These are phyloP conservation scores for Endotricha flammealis DNA, from an alignment of 2,888 invertebrate species.

Conservation along the genomic window DNA sequence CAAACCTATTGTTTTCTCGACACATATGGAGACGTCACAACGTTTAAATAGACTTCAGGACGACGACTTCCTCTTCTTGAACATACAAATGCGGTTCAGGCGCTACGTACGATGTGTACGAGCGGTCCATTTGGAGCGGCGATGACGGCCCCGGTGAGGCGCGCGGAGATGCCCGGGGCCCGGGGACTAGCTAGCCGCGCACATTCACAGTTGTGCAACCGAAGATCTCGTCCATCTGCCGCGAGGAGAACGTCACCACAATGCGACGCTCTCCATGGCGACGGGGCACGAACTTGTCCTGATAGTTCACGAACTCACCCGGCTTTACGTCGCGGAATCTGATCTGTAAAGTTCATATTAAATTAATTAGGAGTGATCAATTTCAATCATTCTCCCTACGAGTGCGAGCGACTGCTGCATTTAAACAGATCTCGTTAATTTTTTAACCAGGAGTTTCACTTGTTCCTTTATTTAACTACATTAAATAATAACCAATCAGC, in stretches of 20 bases:
- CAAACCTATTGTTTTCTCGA: constrained; percentile 10
- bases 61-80: constrained; percentile 64
- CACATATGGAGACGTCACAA: constrained; percentile 6
- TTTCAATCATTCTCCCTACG: too few relatives aligned
- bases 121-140: constrained; percentile 56
- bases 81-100: constrained; percentile 60
- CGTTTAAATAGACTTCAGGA: constrained; percentile 52
- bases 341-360: constrained; percentile 57
- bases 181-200: constrained; percentile 70
- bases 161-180: constrained; percentile 61
- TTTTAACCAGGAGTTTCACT: too few relatives aligned
- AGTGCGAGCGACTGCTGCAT: too few relatives aligned
- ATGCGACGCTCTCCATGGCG: constrained; percentile 80
- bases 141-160: constrained; percentile 58
- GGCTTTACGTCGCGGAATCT: constrained; percentile 80
- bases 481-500: too few relatives aligned
- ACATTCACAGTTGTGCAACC: constrained; percentile 77
- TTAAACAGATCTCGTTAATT: too few relatives aligned
- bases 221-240: constrained; percentile 81
- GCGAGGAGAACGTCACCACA: constrained; percentile 82
- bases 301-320: constrained; percentile 79
- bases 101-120: constrained; percentile 49
- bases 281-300: constrained; percentile 79
- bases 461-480: too few relatives aligned
- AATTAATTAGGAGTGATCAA: too few relatives aligned